A percentile compares a stretch with the other conserved stretches of the same genome.
Conservation (phyloP, 2,113 vertebrate genomes). For the Melanocharis versteri region DNA sequence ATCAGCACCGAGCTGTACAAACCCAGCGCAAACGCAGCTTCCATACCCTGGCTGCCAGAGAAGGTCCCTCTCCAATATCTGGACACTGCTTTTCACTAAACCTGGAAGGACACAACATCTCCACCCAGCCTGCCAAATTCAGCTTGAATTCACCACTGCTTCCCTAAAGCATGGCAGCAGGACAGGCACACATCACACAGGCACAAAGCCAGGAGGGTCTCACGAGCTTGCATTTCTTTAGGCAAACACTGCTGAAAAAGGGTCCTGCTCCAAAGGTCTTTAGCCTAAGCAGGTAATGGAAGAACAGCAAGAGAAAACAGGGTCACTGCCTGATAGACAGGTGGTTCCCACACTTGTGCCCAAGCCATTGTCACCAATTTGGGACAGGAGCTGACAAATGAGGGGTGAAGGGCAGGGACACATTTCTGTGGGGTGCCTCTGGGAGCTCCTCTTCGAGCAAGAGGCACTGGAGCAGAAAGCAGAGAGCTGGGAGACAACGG, state of each 20-base stretch:
- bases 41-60: neutral
- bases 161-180: neutral
- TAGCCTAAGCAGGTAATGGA: neutral
- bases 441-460: neutral
- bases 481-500: neutral
- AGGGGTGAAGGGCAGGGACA: neutral
- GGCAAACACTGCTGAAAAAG: neutral
- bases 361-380: rapidly evolving
- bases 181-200: neutral
- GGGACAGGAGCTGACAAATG: neutral
- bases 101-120: neutral
- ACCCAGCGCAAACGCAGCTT: neutral
- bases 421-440: neutral
- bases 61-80: neutral
- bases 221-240: neutral
- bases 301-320: neutral
- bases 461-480: neutral
- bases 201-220: neutral
- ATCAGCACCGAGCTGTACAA: neutral
- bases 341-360: neutral
- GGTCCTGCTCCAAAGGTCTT: neutral
- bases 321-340: neutral
- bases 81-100: neutral
- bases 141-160: neutral
- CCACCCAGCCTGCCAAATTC: neutral